These are phyloP conservation scores for Mycteria americana DNA, from an alignment of 2,797 vertebrate species.

Conservation along the genomic window DNA sequence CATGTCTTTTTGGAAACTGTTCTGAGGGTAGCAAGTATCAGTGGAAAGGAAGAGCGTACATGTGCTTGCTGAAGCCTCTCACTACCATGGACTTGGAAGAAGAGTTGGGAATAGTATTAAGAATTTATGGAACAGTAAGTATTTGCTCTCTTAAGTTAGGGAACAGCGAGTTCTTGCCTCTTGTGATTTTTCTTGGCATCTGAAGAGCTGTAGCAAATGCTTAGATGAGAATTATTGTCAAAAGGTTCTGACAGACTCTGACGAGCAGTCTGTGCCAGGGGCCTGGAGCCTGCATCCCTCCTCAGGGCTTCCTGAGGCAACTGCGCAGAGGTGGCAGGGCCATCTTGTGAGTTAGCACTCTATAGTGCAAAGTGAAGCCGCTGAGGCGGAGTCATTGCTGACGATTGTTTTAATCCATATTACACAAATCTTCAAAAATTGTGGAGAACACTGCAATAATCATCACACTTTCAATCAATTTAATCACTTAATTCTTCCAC, in stretches of 20 bases:
- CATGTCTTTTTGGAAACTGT: neutral
- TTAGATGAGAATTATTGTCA: neutral
- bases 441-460: neutral
- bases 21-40: neutral
- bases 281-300: neutral
- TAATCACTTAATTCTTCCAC: neutral
- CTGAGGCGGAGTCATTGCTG: neutral
- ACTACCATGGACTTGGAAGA: neutral
- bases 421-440: neutral
- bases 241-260: neutral
- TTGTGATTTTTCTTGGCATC: neutral
- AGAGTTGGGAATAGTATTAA: neutral
- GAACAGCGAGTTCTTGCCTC: neutral
- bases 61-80: neutral
- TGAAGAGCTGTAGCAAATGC: neutral
- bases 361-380: neutral
- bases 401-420: rapidly evolving
- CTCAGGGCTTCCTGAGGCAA: neutral
- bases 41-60: neutral
- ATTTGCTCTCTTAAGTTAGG: neutral
- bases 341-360: neutral
- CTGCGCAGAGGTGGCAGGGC: rapidly evolving
- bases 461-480: neutral
- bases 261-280: neutral
- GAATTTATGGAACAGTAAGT: neutral